Evolutionary conservation across 2,113 vertebrate species (phyloP).

Genomic region (Catagonus wagneri): DNA sequence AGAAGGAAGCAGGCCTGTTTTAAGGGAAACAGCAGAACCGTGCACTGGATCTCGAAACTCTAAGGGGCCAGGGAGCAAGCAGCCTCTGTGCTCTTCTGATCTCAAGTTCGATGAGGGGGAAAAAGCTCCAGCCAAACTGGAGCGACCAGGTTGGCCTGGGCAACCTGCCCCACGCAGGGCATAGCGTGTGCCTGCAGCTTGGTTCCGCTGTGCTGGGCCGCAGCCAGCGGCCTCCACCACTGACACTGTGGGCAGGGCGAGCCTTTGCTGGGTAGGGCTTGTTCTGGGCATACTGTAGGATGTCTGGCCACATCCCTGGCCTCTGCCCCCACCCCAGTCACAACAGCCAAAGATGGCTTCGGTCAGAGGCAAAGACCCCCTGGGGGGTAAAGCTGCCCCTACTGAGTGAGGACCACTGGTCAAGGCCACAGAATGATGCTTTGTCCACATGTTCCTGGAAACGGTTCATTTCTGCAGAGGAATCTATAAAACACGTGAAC

Average conservation of each 20-base stretch:
- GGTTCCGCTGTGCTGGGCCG: fast-evolving
- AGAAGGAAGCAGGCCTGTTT: background rate
- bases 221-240: fast-evolving
- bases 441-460: fast-evolving
- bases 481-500: too few species aligned
- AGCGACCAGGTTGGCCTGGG: background rate
- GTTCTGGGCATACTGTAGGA: fast-evolving
- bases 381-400: background rate
- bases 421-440: background rate
- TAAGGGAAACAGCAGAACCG: fast-evolving
- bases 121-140: fast-evolving
- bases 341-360: background rate
- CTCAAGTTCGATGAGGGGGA: background rate
- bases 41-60: too few species aligned
- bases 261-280: fast-evolving
- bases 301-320: too few species aligned
- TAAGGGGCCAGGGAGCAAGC: fast-evolving
- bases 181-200: fast-evolving
- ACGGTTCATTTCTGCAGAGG: background rate
- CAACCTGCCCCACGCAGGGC: too few species aligned
- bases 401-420: background rate
- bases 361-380: fast-evolving
- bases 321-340: fast-evolving
- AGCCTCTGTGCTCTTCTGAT: too few species aligned
- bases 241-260: fast-evolving